A percentile compares a stretch with the other conserved stretches of the same genome.
Evolutionary conservation across 2,888 invertebrate species (phyloP).

Genomic region (Rapana venosa): DNA sequence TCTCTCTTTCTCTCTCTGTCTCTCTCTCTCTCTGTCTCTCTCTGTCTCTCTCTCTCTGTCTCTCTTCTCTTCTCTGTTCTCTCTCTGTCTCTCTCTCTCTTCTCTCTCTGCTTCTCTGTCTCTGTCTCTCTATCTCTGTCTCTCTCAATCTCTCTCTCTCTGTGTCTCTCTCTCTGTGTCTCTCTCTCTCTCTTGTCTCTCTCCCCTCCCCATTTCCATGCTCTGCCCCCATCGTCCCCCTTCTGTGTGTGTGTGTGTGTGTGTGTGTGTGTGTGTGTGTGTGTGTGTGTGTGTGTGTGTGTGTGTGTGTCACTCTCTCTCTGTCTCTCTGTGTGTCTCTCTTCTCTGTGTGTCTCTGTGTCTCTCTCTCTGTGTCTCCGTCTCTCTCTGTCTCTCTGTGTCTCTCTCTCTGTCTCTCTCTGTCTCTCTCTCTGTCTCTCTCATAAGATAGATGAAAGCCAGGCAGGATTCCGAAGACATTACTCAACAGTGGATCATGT

Average conservation of each 20-base stretch:
- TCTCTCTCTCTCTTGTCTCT: neutral
- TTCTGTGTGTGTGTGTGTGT: neutral
- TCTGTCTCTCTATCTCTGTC: neutral
- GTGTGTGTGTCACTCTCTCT: neutral
- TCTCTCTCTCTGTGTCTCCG: no score
- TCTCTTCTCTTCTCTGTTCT: neutral
- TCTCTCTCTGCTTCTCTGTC: neutral
- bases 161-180: neutral
- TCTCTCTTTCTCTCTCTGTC: neutral
- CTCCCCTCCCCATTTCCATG: neutral
- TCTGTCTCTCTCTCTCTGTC: neutral
- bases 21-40: neutral
- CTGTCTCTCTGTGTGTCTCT: no score
- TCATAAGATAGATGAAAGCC: no score
- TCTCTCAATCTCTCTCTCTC: neutral
- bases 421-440: no score
- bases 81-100: neutral
- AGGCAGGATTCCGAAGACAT: no score
- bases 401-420: no score
- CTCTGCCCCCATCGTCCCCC: neutral
- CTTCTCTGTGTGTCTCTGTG: no score
- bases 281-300: neutral
- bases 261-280: constrained; percentile 5
- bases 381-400: no score
- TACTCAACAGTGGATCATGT: no score